These are phyloP conservation scores for Lithosia quadra DNA, from an alignment of 2,888 invertebrate species.

Conservation along the genomic window DNA sequence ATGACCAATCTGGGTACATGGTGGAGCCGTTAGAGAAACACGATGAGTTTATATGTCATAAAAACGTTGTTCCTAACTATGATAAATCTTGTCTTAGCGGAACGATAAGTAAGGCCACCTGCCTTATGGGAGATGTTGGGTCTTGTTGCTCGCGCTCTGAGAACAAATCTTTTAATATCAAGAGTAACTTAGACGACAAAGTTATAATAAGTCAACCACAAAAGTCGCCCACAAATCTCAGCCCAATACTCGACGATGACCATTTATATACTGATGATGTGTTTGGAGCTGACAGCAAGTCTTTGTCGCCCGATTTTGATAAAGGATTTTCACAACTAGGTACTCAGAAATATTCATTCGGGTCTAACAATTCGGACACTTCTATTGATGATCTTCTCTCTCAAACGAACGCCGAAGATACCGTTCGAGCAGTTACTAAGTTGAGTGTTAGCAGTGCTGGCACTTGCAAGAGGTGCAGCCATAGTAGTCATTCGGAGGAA, in stretches of 20 bases:
- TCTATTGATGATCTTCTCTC: conserved; percentile 88
- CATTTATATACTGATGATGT: conserved; percentile 87
- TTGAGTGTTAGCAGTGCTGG: conserved; percentile 82
- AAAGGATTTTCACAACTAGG: conserved; percentile 77
- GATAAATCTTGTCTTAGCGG: conserved; percentile 82
- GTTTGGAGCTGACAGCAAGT: conserved; percentile 88
- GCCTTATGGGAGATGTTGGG: conserved; percentile 80
- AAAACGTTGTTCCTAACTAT: conserved; percentile 79
- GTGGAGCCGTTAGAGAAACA: conserved; percentile 81
- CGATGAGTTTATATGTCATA: conserved; percentile 74
- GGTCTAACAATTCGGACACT: conserved; percentile 89
- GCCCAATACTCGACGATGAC: conserved; percentile 88
- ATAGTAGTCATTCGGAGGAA: conserved; percentile 91
- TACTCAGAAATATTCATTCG: conserved; percentile 81
- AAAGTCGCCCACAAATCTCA: conserved; percentile 87
- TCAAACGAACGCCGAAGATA: conserved; percentile 87
- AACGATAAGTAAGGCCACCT: conserved; percentile 80
- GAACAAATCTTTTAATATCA: conserved; percentile 73
- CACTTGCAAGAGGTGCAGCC: conserved; percentile 88
- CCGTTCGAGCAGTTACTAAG: conserved; percentile 82
- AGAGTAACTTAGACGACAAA: conserved; percentile 79
- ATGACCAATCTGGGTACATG: conserved; percentile 84
- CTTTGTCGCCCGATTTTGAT: conserved; percentile 87
- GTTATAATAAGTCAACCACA: conserved; percentile 88
- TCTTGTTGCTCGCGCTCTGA: conserved; percentile 80